Evolutionary conservation across 2,888 invertebrate species (phyloP), one percentile per base, ranked within the genome.

Genomic region (Sericinus montela): DNA sequence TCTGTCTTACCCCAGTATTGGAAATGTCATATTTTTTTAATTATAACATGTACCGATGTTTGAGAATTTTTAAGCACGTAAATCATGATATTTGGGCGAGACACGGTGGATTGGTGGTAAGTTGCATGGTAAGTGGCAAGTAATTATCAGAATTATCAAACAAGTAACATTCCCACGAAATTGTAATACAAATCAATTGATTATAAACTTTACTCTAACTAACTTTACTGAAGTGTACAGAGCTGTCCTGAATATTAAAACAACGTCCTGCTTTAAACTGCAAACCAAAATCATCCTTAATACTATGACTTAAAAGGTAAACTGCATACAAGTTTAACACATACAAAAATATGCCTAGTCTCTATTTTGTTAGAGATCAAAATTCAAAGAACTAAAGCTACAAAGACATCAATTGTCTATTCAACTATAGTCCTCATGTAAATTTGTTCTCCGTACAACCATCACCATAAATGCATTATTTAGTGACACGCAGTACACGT

Each of bases 391-490:
- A 37, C 10, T 2, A 1, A 36, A 14, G 6, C 16, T 16, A 28
- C 23, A 32, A 32, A 29, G 14, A 25, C 19, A n/a, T 19, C 45
- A 38, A 54, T 53, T 58, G 52, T 57, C 50, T 47, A 56, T 57
- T 55, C 55, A 54, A 46, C 49, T 55, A 45, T 48, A 34, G 56
- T 50, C 45, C 45, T 32, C 52, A 60, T 57, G 60, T 56, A 52
- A 60, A 57, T 58, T 52, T 36, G 47, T 42, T 46, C 49, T 42
- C 11, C 39, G 48, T 42, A 42, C 48, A 41, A 16, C 48, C 28
- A 48, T 48, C 47, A 35, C 13, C 23, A 19, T 37, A 36, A 14
- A 42, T 42, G 2, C 48, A 37, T 48, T 37, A 41, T 47, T 35
- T 11, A 45, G 16, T 9, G 1, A 11, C 7, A 10, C 30, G 9